Evolutionary conservation across 2,797 vertebrate species (phyloP).

Genomic region (Pseudocheirus occidentalis): DNA sequence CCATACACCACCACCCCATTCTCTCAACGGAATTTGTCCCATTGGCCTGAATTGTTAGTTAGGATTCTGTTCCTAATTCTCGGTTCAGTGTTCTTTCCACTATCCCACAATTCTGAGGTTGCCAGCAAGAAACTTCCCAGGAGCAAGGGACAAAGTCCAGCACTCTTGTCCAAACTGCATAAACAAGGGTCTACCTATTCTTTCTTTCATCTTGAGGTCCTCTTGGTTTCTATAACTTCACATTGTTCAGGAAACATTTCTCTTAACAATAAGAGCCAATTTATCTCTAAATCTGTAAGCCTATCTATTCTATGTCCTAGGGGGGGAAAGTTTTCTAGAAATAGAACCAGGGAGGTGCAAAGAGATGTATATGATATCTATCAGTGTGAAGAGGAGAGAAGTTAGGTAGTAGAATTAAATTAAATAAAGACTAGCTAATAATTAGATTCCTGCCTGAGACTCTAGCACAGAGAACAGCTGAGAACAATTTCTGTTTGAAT

Average conservation of each 20-base stretch:
- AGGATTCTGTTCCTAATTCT: neutral
- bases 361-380: neutral
- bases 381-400: neutral
- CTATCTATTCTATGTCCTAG: neutral
- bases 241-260: neutral
- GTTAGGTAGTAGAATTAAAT: neutral
- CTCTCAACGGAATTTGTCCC: neutral
- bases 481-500: slow-evolving; percentile 1
- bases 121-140: neutral
- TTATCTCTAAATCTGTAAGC: neutral
- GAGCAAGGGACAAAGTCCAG: neutral
- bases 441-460: neutral
- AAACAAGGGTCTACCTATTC: neutral
- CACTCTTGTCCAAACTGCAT: neutral
- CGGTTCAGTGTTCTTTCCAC: neutral
- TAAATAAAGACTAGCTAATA: neutral
- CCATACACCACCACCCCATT: neutral
- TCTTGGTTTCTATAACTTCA: neutral
- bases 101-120: neutral
- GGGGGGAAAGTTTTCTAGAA: neutral
- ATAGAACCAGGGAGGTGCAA: neutral
- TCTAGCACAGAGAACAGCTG: neutral
- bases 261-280: neutral
- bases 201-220: neutral
- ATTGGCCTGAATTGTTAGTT: neutral